A percentile compares a stretch with the other conserved stretches of the same genome.
Evolutionary conservation across 1,140 invertebrate species (phyloP).

Genomic region (Drosophila ananassae): DNA sequence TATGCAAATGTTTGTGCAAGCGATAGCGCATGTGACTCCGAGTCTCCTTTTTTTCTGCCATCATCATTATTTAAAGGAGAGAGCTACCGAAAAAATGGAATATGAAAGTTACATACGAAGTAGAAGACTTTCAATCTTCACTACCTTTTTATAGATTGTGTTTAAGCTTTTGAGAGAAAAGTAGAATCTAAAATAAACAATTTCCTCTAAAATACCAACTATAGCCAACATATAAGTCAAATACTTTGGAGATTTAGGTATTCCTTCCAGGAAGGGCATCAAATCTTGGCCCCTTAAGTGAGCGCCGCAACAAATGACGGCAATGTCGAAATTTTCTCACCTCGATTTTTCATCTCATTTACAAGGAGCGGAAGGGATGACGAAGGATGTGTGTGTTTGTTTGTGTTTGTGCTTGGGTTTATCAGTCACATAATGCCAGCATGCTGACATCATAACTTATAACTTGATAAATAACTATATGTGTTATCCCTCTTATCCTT

Average conservation of each 20-base stretch:
- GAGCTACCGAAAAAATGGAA: constrained; percentile 5
- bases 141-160: neutral
- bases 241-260: neutral
- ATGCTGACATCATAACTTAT: constrained; percentile 82
- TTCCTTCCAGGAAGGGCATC: constrained; percentile 3
- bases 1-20: constrained; percentile 57
- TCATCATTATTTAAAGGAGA: constrained; percentile 58
- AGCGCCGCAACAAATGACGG: constrained; percentile 64
- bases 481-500: constrained; percentile 57
- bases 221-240: neutral
- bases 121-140: neutral
- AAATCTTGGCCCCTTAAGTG: constrained; percentile 38
- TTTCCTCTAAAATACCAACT: neutral
- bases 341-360: constrained; percentile 81
- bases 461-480: constrained; percentile 80
- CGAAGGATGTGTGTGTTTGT: constrained; percentile 21
- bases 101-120: no score
- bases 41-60: constrained; percentile 32
- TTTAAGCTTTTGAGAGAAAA: neutral
- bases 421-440: constrained; percentile 78
- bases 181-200: neutral
- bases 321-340: constrained; percentile 73
- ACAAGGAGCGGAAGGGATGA: constrained; percentile 19
- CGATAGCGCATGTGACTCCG: constrained; percentile 21
- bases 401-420: constrained; percentile 56